phyloP scores from a whole-genome alignment of 2,113 vertebrate species.

The Myrmecophaga tridactyla region DNA sequence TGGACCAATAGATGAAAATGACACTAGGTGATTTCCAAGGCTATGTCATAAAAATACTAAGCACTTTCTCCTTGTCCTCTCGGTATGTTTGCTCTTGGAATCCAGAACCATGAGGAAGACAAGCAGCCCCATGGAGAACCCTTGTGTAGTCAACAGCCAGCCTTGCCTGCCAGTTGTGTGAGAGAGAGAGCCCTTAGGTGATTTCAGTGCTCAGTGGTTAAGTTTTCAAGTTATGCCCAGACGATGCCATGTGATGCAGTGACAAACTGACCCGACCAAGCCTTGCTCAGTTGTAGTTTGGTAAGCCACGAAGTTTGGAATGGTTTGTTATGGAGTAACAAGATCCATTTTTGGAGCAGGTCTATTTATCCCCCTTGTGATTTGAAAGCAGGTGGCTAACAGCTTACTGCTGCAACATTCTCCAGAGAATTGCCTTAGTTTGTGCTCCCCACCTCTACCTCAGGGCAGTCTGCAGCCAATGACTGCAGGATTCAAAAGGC shows the following conservation, averaged over 20 bases:
- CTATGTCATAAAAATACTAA: not conserved
- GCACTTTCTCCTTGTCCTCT: not conserved
- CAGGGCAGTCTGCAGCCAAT: not conserved
- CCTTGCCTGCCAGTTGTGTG: accelerated
- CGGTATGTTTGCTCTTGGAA: not conserved
- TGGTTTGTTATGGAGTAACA: not conserved
- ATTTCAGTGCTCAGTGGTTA: too few relatives aligned
- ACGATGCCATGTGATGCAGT: not conserved
- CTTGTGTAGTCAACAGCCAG: too few relatives aligned
- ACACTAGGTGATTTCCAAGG: not conserved
- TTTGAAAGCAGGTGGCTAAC: not conserved
- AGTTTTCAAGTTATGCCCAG: not conserved
- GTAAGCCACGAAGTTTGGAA: not conserved
- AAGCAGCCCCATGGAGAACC: not conserved
- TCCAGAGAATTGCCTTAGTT: not conserved
- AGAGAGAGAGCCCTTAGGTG: not conserved
- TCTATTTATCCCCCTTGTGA: not conserved
- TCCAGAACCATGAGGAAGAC: not conserved
- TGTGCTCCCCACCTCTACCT: not conserved
- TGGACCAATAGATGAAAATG: not conserved
- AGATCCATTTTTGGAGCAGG: accelerated
- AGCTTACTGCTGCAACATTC: not conserved
- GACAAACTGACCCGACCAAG: not conserved
- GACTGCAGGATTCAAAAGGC: not conserved
- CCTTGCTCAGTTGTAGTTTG: not conserved